Conservation (phyloP, 1,140 invertebrate genomes). For the Phenacoccus solenopsis region DNA sequence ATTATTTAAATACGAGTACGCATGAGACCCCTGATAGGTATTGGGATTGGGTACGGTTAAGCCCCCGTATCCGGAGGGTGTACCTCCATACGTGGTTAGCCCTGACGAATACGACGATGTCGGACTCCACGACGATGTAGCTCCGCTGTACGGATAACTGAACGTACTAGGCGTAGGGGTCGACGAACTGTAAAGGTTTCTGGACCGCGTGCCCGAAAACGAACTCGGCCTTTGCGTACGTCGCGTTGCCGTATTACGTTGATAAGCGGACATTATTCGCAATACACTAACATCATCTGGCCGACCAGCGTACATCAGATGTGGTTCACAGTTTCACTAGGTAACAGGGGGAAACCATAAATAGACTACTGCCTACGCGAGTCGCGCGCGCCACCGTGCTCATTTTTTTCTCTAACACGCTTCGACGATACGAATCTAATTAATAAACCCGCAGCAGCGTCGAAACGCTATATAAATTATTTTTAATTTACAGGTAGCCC, state of each 20-base stretch:
- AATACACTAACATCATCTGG: neutral
- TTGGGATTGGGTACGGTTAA: constrained; percentile 39
- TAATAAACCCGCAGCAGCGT: too few species aligned
- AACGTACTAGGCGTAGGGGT: neutral
- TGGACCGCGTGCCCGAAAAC: constrained; percentile 18
- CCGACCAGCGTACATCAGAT: neutral
- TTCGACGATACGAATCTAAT: too few species aligned
- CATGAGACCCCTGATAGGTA: constrained; percentile 25
- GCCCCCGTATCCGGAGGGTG: constrained; percentile 46
- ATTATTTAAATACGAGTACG: constrained; percentile 34
- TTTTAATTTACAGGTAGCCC: neutral
- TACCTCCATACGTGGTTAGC: constrained; percentile 44
- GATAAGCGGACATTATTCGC: constrained; percentile 4
- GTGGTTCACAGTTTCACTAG: neutral
- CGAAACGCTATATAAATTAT: neutral
- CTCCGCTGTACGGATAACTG: constrained; percentile 11
- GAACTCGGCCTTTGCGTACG: constrained; percentile 17
- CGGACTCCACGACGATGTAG: neutral
- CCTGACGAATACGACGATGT: constrained; percentile 12
- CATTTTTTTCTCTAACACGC: too few species aligned
- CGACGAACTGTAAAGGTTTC: constrained; percentile 21
- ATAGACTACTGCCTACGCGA: neutral
- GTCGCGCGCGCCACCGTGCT: neutral
- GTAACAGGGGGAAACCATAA: neutral
- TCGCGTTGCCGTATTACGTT: neutral